phyloP scores from a whole-genome alignment of 1,140 invertebrate genomes.

The Bombus consobrinus region DNA sequence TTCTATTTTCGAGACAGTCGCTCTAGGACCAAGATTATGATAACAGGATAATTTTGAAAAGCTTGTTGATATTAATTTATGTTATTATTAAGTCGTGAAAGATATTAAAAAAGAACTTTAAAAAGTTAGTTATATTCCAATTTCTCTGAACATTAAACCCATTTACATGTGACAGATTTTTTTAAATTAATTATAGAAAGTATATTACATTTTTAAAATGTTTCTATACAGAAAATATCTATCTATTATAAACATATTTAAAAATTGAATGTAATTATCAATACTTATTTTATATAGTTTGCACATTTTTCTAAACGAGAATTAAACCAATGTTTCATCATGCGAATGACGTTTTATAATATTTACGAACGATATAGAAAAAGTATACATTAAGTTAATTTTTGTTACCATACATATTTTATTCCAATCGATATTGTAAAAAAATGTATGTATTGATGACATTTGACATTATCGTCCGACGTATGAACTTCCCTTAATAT shows the following conservation, averaged over 20 bases:
- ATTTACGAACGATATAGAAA: too few species aligned
- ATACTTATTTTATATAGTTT: background rate
- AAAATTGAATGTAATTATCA: background rate
- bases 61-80: background rate
- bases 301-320: conserved; percentile 71
- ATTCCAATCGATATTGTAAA: background rate
- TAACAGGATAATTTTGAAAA: background rate
- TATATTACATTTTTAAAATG: background rate
- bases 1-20: background rate
- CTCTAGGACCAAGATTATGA: background rate
- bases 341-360: too few species aligned
- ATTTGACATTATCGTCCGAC: background rate
- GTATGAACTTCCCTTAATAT: conserved; percentile 29
- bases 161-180: conserved; percentile 1
- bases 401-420: background rate
- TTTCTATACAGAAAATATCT: background rate
- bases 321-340: background rate
- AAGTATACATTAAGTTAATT: too few species aligned
- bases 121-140: background rate
- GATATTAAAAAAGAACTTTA: too few species aligned
- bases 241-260: background rate
- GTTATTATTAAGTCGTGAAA: background rate
- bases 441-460: background rate
- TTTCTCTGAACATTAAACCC: background rate
- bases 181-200: background rate